These are phyloP conservation scores for Pica pica DNA, from an alignment of 2,113 vertebrate genomes.

Conservation along the genomic window DNA sequence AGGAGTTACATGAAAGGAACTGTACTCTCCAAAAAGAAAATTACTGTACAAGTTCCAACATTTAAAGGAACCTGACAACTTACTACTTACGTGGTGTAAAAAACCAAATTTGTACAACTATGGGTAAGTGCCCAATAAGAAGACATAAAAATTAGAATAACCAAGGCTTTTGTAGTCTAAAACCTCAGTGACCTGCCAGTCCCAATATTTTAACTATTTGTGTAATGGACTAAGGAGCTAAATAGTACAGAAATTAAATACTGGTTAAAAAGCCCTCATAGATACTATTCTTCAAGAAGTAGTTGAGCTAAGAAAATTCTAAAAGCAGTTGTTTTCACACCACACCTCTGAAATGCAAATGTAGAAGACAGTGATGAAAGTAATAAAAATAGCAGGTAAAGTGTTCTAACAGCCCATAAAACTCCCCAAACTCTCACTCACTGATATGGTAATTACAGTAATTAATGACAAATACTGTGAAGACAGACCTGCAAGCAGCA, in stretches of 20 bases:
- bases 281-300: background rate
- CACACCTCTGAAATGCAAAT: background rate
- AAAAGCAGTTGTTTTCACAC: background rate
- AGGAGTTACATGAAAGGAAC: background rate
- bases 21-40: background rate
- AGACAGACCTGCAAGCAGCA: conserved; percentile 90
- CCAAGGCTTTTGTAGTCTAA: background rate
- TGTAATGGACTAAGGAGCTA: background rate
- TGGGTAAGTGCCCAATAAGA: background rate
- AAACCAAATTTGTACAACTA: background rate
- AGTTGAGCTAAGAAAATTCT: background rate
- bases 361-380: background rate
- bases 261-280: background rate
- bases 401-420: background rate
- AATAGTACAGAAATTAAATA: background rate
- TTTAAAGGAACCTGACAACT: background rate
- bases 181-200: background rate
- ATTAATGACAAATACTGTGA: background rate
- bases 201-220: background rate
- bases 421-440: background rate
- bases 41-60: background rate
- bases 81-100: background rate
- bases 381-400: background rate
- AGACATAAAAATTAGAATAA: background rate
- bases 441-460: background rate